Evolutionary conservation across 1,140 invertebrate genomes (phyloP).

Genomic region (Drosophila ogumai): DNA sequence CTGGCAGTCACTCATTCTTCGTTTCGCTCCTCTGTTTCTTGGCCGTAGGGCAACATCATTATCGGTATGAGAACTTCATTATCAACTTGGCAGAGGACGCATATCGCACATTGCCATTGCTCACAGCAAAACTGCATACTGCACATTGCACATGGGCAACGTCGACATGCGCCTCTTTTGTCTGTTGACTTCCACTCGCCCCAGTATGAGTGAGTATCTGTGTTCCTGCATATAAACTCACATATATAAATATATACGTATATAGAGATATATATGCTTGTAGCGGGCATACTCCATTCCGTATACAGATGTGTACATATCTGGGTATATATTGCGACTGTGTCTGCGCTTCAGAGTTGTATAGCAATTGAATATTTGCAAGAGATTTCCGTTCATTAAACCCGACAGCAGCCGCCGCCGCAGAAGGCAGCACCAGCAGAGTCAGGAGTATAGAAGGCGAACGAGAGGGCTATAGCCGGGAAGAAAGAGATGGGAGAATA

Average conservation of each 20-base stretch:
- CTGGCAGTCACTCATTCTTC: slow-evolving; percentile 6
- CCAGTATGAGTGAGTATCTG: slow-evolving; percentile 41
- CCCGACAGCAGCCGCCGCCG: slow-evolving; percentile 63
- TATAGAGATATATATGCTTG: slow-evolving; percentile 11
- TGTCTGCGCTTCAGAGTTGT: slow-evolving; percentile 72
- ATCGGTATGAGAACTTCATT: slow-evolving; percentile 62
- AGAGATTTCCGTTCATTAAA: slow-evolving; percentile 84
- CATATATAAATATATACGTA: slow-evolving; percentile 21
- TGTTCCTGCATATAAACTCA: slow-evolving; percentile 28
- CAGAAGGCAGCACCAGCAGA: slow-evolving; percentile 14
- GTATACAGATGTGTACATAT: slow-evolving; percentile 42
- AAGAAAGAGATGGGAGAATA: slow-evolving; percentile 6
- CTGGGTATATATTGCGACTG: slow-evolving; percentile 49
- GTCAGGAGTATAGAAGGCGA: neutral
- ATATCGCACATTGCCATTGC: slow-evolving; percentile 39
- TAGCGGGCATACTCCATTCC: slow-evolving; percentile 30
- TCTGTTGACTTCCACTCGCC: slow-evolving; percentile 64
- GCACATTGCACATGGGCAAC: slow-evolving; percentile 54
- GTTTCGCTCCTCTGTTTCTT: slow-evolving; percentile 14
- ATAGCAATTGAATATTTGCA: slow-evolving; percentile 84
- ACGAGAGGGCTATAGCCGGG: neutral
- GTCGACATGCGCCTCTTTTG: slow-evolving; percentile 68
- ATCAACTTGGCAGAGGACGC: slow-evolving; percentile 42
- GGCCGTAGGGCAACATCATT: slow-evolving; percentile 67
- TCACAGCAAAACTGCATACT: slow-evolving; percentile 11